Percentiles rank a stretch among this genome's conserved stretches.
Conservation (phyloP, 2,888 invertebrate species). For the Ophioninae sp. region DNA sequence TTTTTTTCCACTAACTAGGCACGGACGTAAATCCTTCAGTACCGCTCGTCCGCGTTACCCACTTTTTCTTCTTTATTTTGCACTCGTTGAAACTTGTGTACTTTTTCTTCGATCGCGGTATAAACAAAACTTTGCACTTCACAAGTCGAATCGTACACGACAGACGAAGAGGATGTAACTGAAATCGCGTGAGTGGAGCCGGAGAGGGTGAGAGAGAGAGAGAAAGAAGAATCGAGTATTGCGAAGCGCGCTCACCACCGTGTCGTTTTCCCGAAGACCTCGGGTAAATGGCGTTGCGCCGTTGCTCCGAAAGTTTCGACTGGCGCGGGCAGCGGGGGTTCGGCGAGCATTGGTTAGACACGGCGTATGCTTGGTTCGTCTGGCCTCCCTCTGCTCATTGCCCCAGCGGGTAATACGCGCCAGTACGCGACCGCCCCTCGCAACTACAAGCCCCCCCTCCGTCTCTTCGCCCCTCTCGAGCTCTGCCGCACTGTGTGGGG, state of each 20-base stretch:
- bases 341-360: conserved; percentile 72
- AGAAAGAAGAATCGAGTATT: conserved; percentile 36
- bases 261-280: conserved; percentile 55
- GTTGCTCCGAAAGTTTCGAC: conserved; percentile 47
- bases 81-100: background rate
- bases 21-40: conserved; percentile 5
- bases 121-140: background rate
- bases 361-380: conserved; percentile 50
- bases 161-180: conserved; percentile 24
- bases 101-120: background rate
- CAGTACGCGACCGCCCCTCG: conserved; percentile 72
- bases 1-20: conserved; percentile 11
- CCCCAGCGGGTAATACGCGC: conserved; percentile 60
- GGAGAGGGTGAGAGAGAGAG: conserved; percentile 19
- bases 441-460: conserved; percentile 60
- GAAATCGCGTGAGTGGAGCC: conserved; percentile 1
- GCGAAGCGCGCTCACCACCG: conserved; percentile 54
- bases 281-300: conserved; percentile 63
- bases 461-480: conserved; percentile 8
- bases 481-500: conserved; percentile 16
- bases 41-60: background rate
- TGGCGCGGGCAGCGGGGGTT: conserved; percentile 69
- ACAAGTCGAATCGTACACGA: conserved; percentile 4
- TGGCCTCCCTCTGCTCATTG: conserved; percentile 62
- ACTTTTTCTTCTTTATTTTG: background rate